Evolutionary conservation across 2,888 invertebrate species (phyloP).

Genomic region (Dinocampus coccinellae): DNA sequence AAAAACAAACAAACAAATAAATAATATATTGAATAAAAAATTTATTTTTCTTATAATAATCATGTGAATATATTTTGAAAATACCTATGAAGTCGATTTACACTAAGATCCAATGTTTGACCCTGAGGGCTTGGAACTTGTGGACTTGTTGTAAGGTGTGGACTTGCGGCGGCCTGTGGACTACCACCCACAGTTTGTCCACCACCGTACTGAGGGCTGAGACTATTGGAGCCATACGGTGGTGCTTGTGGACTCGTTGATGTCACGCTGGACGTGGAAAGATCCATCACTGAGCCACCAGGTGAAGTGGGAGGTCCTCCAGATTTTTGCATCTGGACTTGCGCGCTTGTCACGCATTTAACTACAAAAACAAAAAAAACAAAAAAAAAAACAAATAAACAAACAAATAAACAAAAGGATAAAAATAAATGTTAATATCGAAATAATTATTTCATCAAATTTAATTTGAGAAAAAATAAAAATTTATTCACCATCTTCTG

Average conservation of each 20-base stretch:
- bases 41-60: no score
- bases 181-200: conserved; percentile 81
- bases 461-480: background rate
- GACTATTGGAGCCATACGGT: conserved; percentile 75
- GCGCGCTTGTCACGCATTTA: conserved; percentile 84
- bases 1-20: background rate
- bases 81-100: conserved; percentile 89
- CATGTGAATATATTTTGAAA: no score
- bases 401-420: no score
- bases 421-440: no score
- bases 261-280: conserved; percentile 87
- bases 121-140: conserved; percentile 93
- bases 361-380: conserved; percentile 70
- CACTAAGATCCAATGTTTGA: conserved; percentile 90
- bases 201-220: conserved; percentile 78
- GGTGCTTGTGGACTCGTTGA: conserved; percentile 86
- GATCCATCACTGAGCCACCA: conserved; percentile 86
- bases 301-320: conserved; percentile 79
- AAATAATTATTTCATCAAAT: background rate
- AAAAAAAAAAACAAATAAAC: no score
- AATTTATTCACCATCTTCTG: conserved; percentile 71
- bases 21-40: background rate
- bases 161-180: conserved; percentile 88
- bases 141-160: conserved; percentile 86
- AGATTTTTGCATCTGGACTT: conserved; percentile 75